phyloP scores from a whole-genome alignment of 2,888 invertebrate species.

The Helobdella robusta region DNA sequence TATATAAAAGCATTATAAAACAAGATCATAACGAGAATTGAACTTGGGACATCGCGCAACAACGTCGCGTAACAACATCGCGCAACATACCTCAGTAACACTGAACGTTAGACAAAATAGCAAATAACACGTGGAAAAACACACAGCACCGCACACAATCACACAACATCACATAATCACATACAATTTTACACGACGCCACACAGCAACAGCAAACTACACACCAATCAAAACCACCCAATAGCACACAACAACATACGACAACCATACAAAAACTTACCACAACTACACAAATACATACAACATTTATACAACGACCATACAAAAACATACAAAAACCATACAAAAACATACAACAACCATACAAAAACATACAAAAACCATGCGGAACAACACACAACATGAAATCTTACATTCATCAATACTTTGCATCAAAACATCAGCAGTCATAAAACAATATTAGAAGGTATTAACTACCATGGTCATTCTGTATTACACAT shows the following conservation, averaged over 20 bases:
- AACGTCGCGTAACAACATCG: background rate
- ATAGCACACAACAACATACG: background rate
- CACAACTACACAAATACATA: background rate
- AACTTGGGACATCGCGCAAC: background rate
- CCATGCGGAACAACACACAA: too few species aligned
- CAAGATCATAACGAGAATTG: too few species aligned
- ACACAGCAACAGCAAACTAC: background rate
- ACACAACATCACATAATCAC: slow-evolving; percentile 1
- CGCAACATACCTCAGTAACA: background rate
- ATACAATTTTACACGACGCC: slow-evolving; percentile 1
- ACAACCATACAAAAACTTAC: background rate
- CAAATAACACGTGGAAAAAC: background rate
- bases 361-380: too few species aligned
- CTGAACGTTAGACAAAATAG: background rate
- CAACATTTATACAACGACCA: too few species aligned
- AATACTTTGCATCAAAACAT: too few species aligned
- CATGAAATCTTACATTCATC: background rate
- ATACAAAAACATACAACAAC: too few species aligned
- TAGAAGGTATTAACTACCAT: too few species aligned
- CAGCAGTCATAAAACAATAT: too few species aligned
- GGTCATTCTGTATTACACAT: too few species aligned
- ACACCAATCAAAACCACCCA: background rate
- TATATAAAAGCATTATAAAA: too few species aligned
- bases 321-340: too few species aligned
- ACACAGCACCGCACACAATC: slow-evolving; percentile 1